phyloP scores from a whole-genome alignment of 2,797 vertebrate genomes.

The Enteromius radiatus region DNA sequence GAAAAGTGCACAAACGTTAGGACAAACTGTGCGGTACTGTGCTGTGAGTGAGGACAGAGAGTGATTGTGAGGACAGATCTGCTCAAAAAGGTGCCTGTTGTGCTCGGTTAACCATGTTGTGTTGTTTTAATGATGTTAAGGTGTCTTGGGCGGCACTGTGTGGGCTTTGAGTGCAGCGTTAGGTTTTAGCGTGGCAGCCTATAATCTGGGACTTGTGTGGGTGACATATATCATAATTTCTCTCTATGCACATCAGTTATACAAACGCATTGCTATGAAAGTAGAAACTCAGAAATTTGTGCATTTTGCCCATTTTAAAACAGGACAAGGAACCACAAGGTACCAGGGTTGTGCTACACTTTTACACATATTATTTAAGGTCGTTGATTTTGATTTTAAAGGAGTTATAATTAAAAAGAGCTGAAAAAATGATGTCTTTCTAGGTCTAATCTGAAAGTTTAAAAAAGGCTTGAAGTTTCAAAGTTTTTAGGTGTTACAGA shows the following conservation, averaged over 20 bases:
- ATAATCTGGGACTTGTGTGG: constrained; percentile 19
- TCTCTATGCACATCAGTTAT: constrained; percentile 5
- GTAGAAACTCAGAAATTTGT: background rate
- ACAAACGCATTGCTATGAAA: constrained; percentile 5
- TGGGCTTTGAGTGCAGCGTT: constrained; percentile 42
- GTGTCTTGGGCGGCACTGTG: constrained; percentile 2
- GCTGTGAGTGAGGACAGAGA: background rate
- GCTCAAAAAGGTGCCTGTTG: constrained; percentile 40
- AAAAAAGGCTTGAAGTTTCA: background rate
- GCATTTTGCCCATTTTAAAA: background rate
- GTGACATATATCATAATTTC: constrained; percentile 10
- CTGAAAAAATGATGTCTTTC: background rate
- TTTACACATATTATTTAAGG: background rate
- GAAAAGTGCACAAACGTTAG: constrained; percentile 92
- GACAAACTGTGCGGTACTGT: constrained; percentile 67
- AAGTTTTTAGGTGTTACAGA: background rate
- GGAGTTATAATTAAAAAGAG: background rate
- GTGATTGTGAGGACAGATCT: constrained; percentile 27
- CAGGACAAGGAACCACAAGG: background rate
- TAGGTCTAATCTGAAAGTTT: background rate
- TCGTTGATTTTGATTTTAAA: background rate
- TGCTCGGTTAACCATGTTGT: constrained; percentile 10
- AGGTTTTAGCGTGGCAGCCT: constrained; percentile 49
- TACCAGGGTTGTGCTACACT: background rate
- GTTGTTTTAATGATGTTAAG: constrained; percentile 17